phyloP scores from a whole-genome alignment of 2,797 vertebrate species.

The Lindbergichthys nudifrons region DNA sequence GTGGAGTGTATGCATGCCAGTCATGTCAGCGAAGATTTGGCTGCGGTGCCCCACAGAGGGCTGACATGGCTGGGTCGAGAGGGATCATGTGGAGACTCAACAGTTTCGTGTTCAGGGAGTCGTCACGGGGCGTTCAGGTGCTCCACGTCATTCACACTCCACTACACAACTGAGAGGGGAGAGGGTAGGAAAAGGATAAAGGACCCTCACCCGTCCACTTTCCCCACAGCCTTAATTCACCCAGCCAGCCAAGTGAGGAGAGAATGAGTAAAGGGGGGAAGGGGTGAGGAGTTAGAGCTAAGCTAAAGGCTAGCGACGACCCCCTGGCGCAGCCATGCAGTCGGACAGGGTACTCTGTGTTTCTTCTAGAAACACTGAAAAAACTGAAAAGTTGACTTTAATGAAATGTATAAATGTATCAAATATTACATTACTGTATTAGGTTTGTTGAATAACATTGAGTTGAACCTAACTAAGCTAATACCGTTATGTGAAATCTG shows the following conservation, averaged over 20 bases:
- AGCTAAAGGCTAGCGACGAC: background rate
- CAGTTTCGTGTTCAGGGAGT: slow-evolving; percentile 12
- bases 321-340: too few species aligned
- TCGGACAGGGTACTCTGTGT: too few species aligned
- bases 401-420: too few species aligned
- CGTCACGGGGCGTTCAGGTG: background rate
- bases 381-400: too few species aligned
- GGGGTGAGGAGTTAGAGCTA: background rate
- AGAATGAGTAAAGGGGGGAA: background rate
- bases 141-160: slow-evolving; percentile 35
- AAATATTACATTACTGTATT: too few species aligned
- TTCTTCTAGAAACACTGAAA: too few species aligned
- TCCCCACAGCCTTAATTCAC: background rate
- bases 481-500: too few species aligned
- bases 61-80: background rate
- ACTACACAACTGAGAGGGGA: slow-evolving; percentile 35
- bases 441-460: too few species aligned
- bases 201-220: background rate
- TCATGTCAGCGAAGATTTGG: background rate
- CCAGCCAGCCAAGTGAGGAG: slow-evolving; percentile 14
- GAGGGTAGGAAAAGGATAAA: background rate
- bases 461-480: too few species aligned
- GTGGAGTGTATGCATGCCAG: background rate
- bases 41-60: background rate
- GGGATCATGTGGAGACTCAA: slow-evolving; percentile 22